Evolutionary conservation across 2,797 vertebrate genomes (phyloP).

Genomic region (Microchirus variegatus): DNA sequence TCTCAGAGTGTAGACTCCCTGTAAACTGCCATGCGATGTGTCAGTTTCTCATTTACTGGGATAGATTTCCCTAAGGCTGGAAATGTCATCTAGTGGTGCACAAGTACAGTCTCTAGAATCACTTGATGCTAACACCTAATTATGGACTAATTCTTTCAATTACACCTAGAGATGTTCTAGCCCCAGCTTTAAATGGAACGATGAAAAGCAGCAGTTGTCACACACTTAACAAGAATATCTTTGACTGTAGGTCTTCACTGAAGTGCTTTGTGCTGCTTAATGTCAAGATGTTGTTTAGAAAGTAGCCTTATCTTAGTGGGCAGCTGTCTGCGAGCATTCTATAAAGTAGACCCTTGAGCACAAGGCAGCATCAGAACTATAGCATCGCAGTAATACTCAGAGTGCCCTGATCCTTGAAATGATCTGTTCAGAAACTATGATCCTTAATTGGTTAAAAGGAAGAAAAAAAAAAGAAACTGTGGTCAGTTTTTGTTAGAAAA

Average conservation of each 20-base stretch:
- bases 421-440: slow-evolving; percentile 44
- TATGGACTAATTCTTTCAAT: too few species aligned
- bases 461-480: slow-evolving; percentile 15
- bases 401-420: slow-evolving; percentile 44
- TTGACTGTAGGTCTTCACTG: background rate
- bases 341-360: slow-evolving; percentile 30
- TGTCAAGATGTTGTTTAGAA: background rate
- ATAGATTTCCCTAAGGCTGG: too few species aligned
- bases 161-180: too few species aligned
- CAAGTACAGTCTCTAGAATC: too few species aligned
- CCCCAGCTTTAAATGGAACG: too few species aligned
- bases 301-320: slow-evolving; percentile 12
- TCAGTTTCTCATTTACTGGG: too few species aligned
- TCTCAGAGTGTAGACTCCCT: too few species aligned
- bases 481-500: slow-evolving; percentile 50
- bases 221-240: background rate
- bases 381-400: slow-evolving; percentile 40
- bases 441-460: slow-evolving; percentile 50
- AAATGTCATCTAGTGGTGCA: too few species aligned
- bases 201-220: background rate
- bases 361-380: slow-evolving; percentile 32
- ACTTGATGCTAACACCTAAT: too few species aligned
- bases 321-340: slow-evolving; percentile 35
- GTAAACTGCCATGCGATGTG: too few species aligned
- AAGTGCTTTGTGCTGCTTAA: background rate